Percentiles rank a stretch among this genome's conserved stretches.
Evolutionary conservation across 2,888 invertebrate species (phyloP).

Genomic region (Lepidochrysops patricia): DNA sequence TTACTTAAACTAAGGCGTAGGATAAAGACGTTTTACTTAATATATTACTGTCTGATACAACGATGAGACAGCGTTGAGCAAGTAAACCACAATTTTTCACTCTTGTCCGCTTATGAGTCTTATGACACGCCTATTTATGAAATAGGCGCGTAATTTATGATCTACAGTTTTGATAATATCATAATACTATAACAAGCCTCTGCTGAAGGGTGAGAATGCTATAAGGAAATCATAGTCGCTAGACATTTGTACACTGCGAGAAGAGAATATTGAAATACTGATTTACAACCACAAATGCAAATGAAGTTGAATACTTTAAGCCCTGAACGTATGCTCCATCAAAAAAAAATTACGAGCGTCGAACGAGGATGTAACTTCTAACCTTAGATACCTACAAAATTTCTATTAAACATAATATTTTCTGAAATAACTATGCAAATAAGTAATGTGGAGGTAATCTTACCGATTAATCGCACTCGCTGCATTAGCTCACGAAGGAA

Average conservation of each 20-base stretch:
- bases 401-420: background rate
- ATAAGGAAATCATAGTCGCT: no score
- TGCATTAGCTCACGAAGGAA: conserved; percentile 43
- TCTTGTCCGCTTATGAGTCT: background rate
- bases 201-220: no score
- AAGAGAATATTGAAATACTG: no score
- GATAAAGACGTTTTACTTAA: background rate
- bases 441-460: conserved; percentile 39
- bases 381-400: background rate
- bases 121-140: background rate
- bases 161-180: background rate
- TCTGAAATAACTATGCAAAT: conserved; percentile 17
- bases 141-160: background rate
- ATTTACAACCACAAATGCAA: no score
- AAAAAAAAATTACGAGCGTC: no score
- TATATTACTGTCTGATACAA: background rate
- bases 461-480: conserved; percentile 56
- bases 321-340: no score
- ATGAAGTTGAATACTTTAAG: no score
- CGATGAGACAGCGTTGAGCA: background rate
- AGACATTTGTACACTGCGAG: no score
- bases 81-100: background rate
- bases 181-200: background rate
- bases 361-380: no score
- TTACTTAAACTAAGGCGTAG: no score